phyloP scores from a whole-genome alignment of 2,888 invertebrate species.

The Empis stercorea region DNA sequence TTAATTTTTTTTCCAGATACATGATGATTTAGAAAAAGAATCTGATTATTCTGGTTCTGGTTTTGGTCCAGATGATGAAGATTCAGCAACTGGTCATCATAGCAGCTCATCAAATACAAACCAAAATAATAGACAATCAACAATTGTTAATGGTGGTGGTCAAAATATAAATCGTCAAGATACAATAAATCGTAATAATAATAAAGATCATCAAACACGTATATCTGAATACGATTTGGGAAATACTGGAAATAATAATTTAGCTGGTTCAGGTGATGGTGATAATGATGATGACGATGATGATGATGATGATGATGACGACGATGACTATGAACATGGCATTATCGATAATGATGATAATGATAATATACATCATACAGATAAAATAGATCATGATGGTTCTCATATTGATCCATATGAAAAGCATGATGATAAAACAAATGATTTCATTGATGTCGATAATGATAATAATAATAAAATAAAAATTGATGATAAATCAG shows the following conservation, averaged over 20 bases:
- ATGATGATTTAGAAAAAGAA: conserved; percentile 46
- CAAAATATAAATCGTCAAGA: conserved; percentile 24
- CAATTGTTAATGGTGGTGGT: neutral
- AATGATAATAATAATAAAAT: neutral
- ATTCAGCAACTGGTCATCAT: conserved; percentile 34
- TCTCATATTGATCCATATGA: conserved; percentile 12
- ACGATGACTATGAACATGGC: conserved; percentile 13
- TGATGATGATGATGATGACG: conserved; percentile 3
- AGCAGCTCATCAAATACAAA: conserved; percentile 18
- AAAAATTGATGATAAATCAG: neutral
- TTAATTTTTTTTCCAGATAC: conserved; percentile 28
- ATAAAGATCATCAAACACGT: conserved; percentile 21
- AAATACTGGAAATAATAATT: conserved; percentile 27
- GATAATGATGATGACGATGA: neutral
- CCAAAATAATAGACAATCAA: conserved; percentile 15
- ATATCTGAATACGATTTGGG: conserved; percentile 10
- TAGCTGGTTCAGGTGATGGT: conserved; percentile 21
- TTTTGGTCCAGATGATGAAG: conserved; percentile 74
- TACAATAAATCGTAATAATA: conserved; percentile 22
- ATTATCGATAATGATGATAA: conserved; percentile 9
- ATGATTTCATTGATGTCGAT: neutral
- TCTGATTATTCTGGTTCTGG: conserved; percentile 77
- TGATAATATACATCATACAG: conserved; percentile 1
- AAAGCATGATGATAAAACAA: conserved; percentile 9
- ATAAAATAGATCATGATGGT: conserved; percentile 13